These are phyloP conservation scores for Pteria penguin DNA, from an alignment of 2,888 invertebrate genomes.

Conservation along the genomic window DNA sequence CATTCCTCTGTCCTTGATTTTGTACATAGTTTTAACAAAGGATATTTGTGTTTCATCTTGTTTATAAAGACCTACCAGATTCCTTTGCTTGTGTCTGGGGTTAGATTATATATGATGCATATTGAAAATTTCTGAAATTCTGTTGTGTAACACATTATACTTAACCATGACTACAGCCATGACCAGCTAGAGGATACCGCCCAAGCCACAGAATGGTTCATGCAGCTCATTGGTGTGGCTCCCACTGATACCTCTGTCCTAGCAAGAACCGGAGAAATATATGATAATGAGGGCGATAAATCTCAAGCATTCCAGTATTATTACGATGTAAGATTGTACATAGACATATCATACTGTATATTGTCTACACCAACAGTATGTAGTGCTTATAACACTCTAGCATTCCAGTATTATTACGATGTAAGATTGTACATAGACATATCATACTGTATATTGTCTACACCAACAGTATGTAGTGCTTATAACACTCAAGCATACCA, in stretches of 20 bases:
- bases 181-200: slow-evolving; percentile 84
- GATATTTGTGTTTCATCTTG: no score
- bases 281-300: slow-evolving; percentile 93
- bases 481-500: no score
- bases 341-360: not conserved
- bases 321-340: slow-evolving; percentile 84
- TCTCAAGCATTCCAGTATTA: slow-evolving; percentile 93
- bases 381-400: not conserved
- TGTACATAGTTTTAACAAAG: no score
- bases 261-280: slow-evolving; percentile 93
- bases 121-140: no score
- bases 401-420: not conserved
- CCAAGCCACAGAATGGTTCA: slow-evolving; percentile 83
- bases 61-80: no score
- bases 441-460: not conserved
- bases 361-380: not conserved
- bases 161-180: no score
- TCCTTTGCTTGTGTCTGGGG: no score
- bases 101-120: no score
- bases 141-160: no score
- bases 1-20: no score
- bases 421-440: not conserved
- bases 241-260: slow-evolving; percentile 94
- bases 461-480: not conserved
- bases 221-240: slow-evolving; percentile 89